These are phyloP conservation scores for Chrysina gloriosa DNA, from an alignment of 2,888 invertebrate genomes.

Conservation along the genomic window DNA sequence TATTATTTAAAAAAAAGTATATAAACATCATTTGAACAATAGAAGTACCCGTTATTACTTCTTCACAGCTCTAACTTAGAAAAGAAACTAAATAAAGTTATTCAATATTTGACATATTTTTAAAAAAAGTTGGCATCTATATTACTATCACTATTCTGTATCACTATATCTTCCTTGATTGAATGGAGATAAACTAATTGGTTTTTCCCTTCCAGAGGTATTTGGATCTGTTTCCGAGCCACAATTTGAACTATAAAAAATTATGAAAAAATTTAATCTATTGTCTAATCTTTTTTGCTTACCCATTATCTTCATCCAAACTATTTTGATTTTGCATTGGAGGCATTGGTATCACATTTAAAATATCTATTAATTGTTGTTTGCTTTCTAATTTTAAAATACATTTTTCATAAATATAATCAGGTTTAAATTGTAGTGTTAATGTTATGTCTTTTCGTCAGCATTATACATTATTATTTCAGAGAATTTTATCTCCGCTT, in stretches of 20 bases:
- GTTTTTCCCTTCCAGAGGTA: slow-evolving; percentile 13
- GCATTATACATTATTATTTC: slow-evolving; percentile 1
- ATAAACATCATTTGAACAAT: too few species aligned
- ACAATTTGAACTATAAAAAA: slow-evolving; percentile 3
- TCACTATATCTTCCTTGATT: slow-evolving; percentile 15
- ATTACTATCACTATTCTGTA: too few species aligned
- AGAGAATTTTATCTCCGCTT: slow-evolving; percentile 9
- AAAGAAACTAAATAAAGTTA: too few species aligned
- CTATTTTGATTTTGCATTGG: slow-evolving; percentile 20
- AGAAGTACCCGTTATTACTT: too few species aligned
- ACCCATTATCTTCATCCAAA: slow-evolving; percentile 11
- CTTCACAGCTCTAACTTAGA: too few species aligned
- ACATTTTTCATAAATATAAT: slow-evolving; percentile 10
- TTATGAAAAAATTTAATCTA: slow-evolving; percentile 16
- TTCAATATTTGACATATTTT: too few species aligned
- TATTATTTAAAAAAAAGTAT: too few species aligned
- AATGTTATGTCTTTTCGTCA: slow-evolving; percentile 9
- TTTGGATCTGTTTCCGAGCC: background rate
- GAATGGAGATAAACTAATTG: slow-evolving; percentile 6
- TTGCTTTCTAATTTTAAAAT: slow-evolving; percentile 12
- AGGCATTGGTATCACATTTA: slow-evolving; percentile 20
- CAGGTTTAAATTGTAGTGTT: slow-evolving; percentile 13
- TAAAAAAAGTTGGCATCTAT: too few species aligned
- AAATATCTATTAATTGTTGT: slow-evolving; percentile 23
- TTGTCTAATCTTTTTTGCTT: slow-evolving; percentile 2